A percentile compares a stretch with the other conserved stretches of the same genome.
Evolutionary conservation across 23 tunicate species (phyloP).

Genomic region (Halocynthia roretzi): DNA sequence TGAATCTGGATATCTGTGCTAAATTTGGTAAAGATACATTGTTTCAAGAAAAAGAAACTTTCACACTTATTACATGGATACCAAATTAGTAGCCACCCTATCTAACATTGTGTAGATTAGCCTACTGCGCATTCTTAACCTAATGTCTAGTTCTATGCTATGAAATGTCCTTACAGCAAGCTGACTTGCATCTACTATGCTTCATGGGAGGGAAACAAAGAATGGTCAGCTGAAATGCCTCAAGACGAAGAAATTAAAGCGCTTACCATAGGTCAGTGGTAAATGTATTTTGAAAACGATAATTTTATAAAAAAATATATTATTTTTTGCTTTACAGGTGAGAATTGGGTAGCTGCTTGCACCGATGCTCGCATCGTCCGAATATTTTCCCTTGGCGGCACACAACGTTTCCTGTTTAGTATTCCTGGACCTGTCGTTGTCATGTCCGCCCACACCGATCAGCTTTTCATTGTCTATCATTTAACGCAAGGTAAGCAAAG

Average conservation of each 20-base stretch:
- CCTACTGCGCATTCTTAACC: too few relatives aligned
- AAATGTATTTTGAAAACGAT: background rate
- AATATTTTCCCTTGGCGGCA: constrained; percentile 73
- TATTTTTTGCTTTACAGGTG: constrained; percentile 34
- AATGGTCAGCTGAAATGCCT: constrained; percentile 82
- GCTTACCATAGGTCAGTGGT: constrained; percentile 43
- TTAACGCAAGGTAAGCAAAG: constrained; percentile 48
- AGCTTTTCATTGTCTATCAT: constrained; percentile 78
- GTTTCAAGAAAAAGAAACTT: too few relatives aligned
- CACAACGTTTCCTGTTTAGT: constrained; percentile 75
- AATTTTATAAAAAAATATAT: background rate
- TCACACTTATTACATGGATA: too few relatives aligned
- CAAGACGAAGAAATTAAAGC: constrained; percentile 74
- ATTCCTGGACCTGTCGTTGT: constrained; percentile 88
- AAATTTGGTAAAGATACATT: too few relatives aligned
- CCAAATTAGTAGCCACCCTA: too few relatives aligned
- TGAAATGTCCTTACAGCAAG: constrained; percentile 29
- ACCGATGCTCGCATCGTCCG: constrained; percentile 72
- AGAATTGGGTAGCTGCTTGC: constrained; percentile 77
- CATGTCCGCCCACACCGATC: constrained; percentile 85
- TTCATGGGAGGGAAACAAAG: constrained; percentile 94
- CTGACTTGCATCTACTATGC: constrained; percentile 65
- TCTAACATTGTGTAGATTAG: too few relatives aligned
- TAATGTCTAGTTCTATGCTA: too few relatives aligned
- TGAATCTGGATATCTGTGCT: too few relatives aligned